Base-by-base conservation (phyloP, 2,888 invertebrate species). In the Drosophila diplacantha region DNA sequence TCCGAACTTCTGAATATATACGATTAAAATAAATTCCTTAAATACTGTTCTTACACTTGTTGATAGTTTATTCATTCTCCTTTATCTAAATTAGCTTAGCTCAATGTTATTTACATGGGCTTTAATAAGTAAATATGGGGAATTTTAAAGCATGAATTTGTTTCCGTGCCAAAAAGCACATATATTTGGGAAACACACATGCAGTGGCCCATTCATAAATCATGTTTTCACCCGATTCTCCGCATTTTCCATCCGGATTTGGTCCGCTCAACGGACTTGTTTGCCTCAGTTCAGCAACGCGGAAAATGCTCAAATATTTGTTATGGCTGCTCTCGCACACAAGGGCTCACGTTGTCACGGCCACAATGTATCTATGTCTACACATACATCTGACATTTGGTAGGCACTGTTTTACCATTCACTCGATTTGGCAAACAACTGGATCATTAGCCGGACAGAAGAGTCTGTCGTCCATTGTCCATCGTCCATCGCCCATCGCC, bases 241-340 rank as follows among this genome's bases (percentile, higher is more conserved):
- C 37, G 11, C 38, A 62, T 47, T 62, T 69, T 61, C 37, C 34
- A 44, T 20, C 12, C 35, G 35, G 44, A n/a, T 44, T 46, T 69
- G 69, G 71, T 46, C 47, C 44, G 44, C 65, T 61, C 32, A 44
- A 52, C 59, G 66, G 44, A 71, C 54, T 39, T 78, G 83, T 77
- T 83, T 81, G 72, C 55, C 43, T 50, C 37, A 31, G 64, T 56
- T 70, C 41, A 32, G 62, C 66, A 75, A 60, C 66, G 66, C 69
- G 60, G 59, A 72, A 75, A 83, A 60, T 71, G 55, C 63, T 67
- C 82, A 78, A 78, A 78, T 83, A 83, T 78, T 83, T 75, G 76
- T 34, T 51, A 22, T 49, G 38, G n/a, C 16, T 39, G 57, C 38
- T 62, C 53, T 52, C 46, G 74, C 74, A 55, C 49, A 82, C 72